A percentile compares a stretch with the other conserved stretches of the same genome.
Evolutionary conservation across 2,797 vertebrate species (phyloP).

Genomic region (Limnodromus scolopaceus): DNA sequence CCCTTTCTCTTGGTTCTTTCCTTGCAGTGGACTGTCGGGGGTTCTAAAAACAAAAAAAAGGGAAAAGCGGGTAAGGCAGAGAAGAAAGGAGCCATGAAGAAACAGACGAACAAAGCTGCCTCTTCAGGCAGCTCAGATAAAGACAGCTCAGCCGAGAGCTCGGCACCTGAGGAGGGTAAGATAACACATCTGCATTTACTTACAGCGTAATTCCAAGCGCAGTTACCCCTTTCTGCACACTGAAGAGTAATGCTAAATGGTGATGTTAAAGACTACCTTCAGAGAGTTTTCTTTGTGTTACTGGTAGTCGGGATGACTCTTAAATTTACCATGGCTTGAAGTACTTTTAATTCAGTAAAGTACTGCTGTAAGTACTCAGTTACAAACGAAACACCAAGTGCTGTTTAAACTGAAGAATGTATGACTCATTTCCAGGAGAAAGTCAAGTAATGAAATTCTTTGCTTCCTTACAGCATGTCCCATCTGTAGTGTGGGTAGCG

Average conservation of each 20-base stretch:
- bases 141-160: slow-evolving; percentile 95
- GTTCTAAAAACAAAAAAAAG: slow-evolving; percentile 97
- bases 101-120: slow-evolving; percentile 89
- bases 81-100: slow-evolving; percentile 92
- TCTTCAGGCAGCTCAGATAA: slow-evolving; percentile 96
- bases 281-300: not conserved
- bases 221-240: not conserved
- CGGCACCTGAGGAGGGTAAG: slow-evolving; percentile 96
- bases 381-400: not conserved
- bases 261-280: not conserved
- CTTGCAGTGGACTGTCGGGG: slow-evolving; percentile 95
- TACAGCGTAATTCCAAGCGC: not conserved
- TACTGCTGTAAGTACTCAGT: not conserved
- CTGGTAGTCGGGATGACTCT: not conserved
- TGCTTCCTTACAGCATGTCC: not conserved
- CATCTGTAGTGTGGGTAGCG: not conserved
- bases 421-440: not conserved
- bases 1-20: slow-evolving; percentile 8
- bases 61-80: slow-evolving; percentile 91
- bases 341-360: not conserved
- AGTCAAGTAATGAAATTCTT: too few species aligned
- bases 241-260: not conserved
- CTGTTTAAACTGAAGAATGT: not conserved
- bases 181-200: not conserved
- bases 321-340: not conserved